A percentile compares a stretch with the other conserved stretches of the same genome.
Conservation (phyloP, 1,140 invertebrate genomes). For the Arctopsyche grandis region DNA sequence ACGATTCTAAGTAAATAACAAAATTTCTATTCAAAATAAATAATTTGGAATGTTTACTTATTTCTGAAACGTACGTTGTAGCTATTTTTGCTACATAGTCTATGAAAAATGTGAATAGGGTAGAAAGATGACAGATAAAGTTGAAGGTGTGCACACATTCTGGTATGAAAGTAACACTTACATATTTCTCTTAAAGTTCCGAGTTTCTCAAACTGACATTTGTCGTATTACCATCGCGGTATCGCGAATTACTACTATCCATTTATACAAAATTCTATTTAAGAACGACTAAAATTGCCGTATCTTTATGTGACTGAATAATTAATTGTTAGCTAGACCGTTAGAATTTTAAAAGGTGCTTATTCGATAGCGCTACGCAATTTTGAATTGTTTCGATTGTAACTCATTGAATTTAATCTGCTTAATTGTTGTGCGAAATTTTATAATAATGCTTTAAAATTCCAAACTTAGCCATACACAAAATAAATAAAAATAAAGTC, state of each 20-base stretch:
- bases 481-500: not conserved
- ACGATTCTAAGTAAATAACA: no score
- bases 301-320: no score
- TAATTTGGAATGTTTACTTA: conserved; percentile 14
- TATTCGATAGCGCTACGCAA: no score
- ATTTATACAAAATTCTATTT: no score
- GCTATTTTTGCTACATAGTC: not conserved
- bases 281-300: no score
- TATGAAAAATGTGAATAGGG: conserved; percentile 10
- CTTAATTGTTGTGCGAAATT: no score
- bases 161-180: not conserved
- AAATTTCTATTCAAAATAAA: conserved; percentile 11
- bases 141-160: conserved; percentile 12
- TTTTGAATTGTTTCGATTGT: no score
- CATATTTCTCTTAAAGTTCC: not conserved
- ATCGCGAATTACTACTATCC: no score
- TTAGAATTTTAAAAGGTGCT: no score
- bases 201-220: not conserved
- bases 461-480: not conserved
- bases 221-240: not conserved
- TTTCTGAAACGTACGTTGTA: not conserved
- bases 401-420: no score
- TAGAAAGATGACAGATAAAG: conserved; percentile 11
- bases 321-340: no score
- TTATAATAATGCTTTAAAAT: no score